Base-by-base conservation (phyloP, 35 echinoderm and acorn worm genomes). In the Holothuria glaberrima region DNA sequence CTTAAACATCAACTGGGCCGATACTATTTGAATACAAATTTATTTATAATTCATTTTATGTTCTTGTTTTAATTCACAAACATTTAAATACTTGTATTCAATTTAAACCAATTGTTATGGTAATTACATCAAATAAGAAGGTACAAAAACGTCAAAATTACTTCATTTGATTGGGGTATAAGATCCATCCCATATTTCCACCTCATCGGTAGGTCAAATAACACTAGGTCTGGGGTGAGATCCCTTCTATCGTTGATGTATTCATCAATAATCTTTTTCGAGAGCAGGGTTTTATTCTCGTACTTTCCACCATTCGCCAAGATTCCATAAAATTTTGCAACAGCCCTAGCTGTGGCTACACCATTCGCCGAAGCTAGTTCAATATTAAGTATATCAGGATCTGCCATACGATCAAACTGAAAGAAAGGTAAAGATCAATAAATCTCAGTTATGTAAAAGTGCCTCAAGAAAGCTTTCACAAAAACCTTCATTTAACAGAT, bases 311-410 rank as follows among this genome's bases (percentile, higher is more conserved):
- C 93, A 68, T 87, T 91, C 36, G 93, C 88, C 30, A 94, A 45
- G 4, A 94, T 91, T 26, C 88, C 93, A 72, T 81, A 94, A 5
- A 97, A 58, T 91, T 93, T 97, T 0, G 95, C 95, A 41, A 97
- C n/a, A 0, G 62, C 92, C 25, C 61, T 67, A 0, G 95, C 95
- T 21, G 95, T 94, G 19, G 87, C 95, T 46, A 91, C 58, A 31
- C 95, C 95, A 31, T 61, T 68, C 0, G 64, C 88, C 16, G 95
- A 94, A 36, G 95, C 68, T 5, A 91, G 68, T 75, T 97, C 95
- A 5, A 91, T 48, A 12, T 45, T 72, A 4, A 70, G 58, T 7
- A 59, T 24, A 26, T 73, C 21, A 14, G 89, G 89, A 57, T 91
- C 71, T 54, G 34, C 29, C 22, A 54, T 22, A 6, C 27, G 34